Base-by-base conservation (phyloP, 2,113 vertebrate genomes). In the Microtus oregoni region DNA sequence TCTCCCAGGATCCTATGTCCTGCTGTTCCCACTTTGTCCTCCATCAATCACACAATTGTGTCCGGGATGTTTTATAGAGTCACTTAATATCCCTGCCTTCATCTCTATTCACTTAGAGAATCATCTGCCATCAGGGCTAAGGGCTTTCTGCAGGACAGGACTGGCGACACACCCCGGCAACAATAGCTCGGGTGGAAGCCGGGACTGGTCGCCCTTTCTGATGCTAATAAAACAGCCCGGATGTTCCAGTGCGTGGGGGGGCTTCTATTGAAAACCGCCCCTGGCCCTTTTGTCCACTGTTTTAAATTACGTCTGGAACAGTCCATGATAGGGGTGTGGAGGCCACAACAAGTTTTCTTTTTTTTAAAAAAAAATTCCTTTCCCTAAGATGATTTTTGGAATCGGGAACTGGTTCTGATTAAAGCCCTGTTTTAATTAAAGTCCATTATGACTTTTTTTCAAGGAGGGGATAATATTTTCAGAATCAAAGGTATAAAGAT, bases 1-100 rank as follows among this genome's bases (percentile, higher is more conserved):
- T 99, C 98, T 99, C 99, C 98, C 99, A 99, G 99, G 99, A 99
- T 99, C 98, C 99, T 99, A 98, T 98, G 99, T 99, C 99, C 99
- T 99, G 99, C 99, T 99, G 99, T 99, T 99, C 99, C 99, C 98
- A 99, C 99, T 99, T 99, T 99, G 99, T 99, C 99, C 99, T 99
- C 99, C 99, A 99, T 99, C 99, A 99, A 99, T 99, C 99, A 99
- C 99, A 97, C 99, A 99, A 99, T 99, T 99, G 99, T 99, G 99
- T 99, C 99, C 99, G 99, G 99, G 99, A 99, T 99, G 99, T 99
- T 99, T 99, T 99, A 99, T 99, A 99, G 99, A 99, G 99, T 99
- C 99, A 99, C 99, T 99, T 99, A 99, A 99, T 99, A 99, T 99
- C 99, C 99, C 99, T 99, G 99, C 99, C 99, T 99, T 99, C 99